These are phyloP conservation scores for Liodrosophila aerea DNA, from an alignment of 2,888 invertebrate species.

Conservation along the genomic window DNA sequence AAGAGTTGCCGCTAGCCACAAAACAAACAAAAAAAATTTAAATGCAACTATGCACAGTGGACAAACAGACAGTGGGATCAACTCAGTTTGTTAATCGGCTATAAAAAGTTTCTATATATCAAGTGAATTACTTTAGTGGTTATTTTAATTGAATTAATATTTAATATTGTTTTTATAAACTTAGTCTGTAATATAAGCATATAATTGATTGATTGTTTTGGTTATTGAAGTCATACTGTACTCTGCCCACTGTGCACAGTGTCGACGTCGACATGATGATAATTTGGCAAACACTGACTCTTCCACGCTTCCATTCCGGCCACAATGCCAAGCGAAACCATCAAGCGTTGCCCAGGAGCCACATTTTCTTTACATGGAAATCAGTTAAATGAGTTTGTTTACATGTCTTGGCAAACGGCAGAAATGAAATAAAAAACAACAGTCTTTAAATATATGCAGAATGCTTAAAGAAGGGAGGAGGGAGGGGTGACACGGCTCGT, in stretches of 20 bases:
- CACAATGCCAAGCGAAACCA: conserved; percentile 21
- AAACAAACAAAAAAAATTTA: not conserved
- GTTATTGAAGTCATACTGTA: too few species aligned
- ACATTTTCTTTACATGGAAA: conserved; percentile 68
- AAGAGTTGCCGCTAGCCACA: conserved; percentile 52
- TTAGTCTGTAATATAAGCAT: too few species aligned
- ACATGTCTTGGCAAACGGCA: conserved; percentile 52
- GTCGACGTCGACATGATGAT: conserved; percentile 48
- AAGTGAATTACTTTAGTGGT: too few species aligned
- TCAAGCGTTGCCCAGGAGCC: conserved; percentile 62
- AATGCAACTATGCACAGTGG: not conserved
- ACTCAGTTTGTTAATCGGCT: too few species aligned
- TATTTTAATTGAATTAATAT: too few species aligned
- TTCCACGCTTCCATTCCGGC: conserved; percentile 4
- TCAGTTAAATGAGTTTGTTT: conserved; percentile 77
- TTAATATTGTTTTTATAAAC: too few species aligned
- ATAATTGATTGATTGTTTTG: too few species aligned
- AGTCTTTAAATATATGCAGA: conserved; percentile 60
- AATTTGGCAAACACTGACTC: conserved; percentile 42
- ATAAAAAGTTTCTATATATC: too few species aligned
- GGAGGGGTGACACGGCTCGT: conserved; percentile 8
- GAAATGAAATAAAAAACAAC: conserved; percentile 25
- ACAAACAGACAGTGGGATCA: not conserved
- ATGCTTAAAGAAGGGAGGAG: conserved; percentile 1
- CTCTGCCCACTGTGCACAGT: not conserved